Evolutionary conservation across 1,140 invertebrate species (phyloP).

Genomic region (Dryas iulia): DNA sequence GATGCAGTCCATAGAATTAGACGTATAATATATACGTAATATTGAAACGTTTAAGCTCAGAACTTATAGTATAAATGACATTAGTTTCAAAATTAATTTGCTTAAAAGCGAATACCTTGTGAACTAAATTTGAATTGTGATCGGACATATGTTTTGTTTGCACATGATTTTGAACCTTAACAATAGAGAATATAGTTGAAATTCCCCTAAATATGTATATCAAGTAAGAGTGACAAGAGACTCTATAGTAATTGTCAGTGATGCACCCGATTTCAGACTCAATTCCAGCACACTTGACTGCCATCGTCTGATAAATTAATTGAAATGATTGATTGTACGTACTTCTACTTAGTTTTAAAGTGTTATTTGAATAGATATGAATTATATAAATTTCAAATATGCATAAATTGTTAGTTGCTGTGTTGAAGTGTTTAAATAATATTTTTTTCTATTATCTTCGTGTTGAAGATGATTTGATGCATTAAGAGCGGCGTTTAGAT

Average conservation of each 20-base stretch:
- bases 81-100: constrained; percentile 7
- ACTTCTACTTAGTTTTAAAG: not conserved
- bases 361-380: too few relatives aligned
- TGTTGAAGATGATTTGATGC: too few relatives aligned
- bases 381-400: too few relatives aligned
- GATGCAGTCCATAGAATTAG: not conserved
- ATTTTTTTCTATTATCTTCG: too few relatives aligned
- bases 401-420: too few relatives aligned
- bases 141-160: not conserved
- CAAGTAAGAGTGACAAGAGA: constrained; percentile 6
- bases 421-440: too few relatives aligned
- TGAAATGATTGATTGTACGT: not conserved
- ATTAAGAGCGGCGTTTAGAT: too few relatives aligned
- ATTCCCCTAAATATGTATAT: not conserved
- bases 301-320: constrained; percentile 2
- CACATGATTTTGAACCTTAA: not conserved
- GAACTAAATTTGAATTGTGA: constrained; percentile 7
- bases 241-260: constrained; percentile 5
- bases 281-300: constrained; percentile 6
- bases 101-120: constrained; percentile 6
- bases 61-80: not conserved
- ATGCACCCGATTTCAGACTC: constrained; percentile 6
- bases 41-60: not conserved
- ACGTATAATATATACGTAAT: not conserved
- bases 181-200: not conserved